Conservation (phyloP, 1,140 invertebrate genomes). For the Calycopis cecrops region DNA sequence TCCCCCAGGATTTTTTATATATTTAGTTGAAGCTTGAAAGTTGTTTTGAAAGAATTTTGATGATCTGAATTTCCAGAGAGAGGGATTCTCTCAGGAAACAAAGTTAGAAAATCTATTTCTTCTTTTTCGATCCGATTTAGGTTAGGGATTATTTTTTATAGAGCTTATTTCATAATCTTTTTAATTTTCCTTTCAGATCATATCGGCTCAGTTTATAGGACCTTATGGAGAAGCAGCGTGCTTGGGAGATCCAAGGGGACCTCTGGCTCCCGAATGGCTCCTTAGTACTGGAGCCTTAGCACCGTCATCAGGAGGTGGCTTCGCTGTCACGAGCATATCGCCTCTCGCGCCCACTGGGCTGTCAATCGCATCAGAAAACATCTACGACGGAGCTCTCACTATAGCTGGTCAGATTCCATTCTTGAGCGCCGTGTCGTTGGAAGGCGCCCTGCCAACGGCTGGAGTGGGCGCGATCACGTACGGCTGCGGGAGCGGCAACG, state of each 20-base stretch:
- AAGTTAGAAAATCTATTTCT: too few species aligned
- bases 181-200: background rate
- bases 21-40: too few species aligned
- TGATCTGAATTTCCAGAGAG: too few species aligned
- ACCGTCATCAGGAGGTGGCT: conserved; percentile 30
- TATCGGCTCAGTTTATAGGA: background rate
- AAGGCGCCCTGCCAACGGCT: conserved; percentile 27
- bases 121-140: too few species aligned
- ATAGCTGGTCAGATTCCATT: conserved; percentile 37
- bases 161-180: too few species aligned
- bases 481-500: conserved; percentile 26
- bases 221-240: conserved; percentile 5
- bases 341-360: conserved; percentile 33
- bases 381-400: conserved; percentile 32
- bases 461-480: conserved; percentile 27
- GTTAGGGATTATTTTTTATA: too few species aligned
- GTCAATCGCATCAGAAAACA: conserved; percentile 36
- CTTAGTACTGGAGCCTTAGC: conserved; percentile 1
- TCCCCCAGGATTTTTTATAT: too few species aligned
- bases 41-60: too few species aligned
- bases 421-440: conserved; percentile 36
- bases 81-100: too few species aligned
- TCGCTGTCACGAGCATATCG: conserved; percentile 31
- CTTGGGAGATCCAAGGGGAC: conserved; percentile 1
- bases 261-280: background rate